These are phyloP conservation scores for Epirrhoe tristata DNA, from an alignment of 2,888 invertebrate species.

Conservation along the genomic window DNA sequence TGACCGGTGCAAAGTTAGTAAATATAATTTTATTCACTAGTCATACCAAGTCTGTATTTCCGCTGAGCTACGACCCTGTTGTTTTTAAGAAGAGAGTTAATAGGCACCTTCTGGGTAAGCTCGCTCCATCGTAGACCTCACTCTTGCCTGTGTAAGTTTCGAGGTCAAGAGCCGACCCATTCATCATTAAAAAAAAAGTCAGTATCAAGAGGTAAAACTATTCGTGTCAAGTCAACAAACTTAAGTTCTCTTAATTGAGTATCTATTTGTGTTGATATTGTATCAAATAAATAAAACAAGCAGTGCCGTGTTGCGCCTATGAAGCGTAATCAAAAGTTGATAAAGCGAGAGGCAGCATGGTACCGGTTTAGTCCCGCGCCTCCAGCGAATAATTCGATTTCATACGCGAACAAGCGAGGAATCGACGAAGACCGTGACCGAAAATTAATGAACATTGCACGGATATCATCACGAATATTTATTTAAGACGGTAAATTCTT, in stretches of 20 bases:
- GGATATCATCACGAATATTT: slow-evolving; percentile 66
- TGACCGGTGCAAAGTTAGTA: slow-evolving; percentile 40
- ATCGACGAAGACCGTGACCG: slow-evolving; percentile 69
- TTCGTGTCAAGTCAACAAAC: neutral
- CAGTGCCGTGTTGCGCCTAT: neutral
- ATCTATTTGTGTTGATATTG: no score
- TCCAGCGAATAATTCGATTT: slow-evolving; percentile 65
- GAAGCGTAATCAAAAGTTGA: slow-evolving; percentile 9
- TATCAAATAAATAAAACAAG: neutral
- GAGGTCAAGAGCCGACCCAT: no score
- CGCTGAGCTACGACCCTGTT: no score
- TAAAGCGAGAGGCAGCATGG: slow-evolving; percentile 22
- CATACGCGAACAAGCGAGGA: slow-evolving; percentile 68
- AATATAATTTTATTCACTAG: neutral
- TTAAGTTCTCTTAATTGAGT: neutral
- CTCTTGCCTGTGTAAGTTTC: no score
- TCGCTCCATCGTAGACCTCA: no score
- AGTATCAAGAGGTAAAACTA: neutral
- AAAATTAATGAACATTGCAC: slow-evolving; percentile 66
- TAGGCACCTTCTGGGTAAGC: no score
- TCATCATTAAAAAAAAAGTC: no score
- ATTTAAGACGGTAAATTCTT: slow-evolving; percentile 41
- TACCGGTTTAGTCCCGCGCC: slow-evolving; percentile 65
- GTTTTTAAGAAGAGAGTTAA: no score
- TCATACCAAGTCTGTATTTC: no score